These are phyloP conservation scores for Apis florea DNA, from an alignment of 1,140 invertebrate species.

Conservation along the genomic window DNA sequence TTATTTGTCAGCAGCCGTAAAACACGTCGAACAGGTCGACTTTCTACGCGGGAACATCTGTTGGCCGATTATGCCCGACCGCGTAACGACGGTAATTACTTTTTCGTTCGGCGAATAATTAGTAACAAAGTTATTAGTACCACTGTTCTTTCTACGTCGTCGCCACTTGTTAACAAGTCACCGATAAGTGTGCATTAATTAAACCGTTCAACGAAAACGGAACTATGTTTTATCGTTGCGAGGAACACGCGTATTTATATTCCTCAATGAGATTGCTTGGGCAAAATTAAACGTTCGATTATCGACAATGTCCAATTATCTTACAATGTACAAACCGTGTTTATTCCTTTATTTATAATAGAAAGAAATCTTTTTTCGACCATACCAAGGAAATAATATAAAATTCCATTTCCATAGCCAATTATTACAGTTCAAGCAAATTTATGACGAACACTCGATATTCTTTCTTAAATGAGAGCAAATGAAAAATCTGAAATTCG, in stretches of 20 bases:
- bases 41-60: constrained; percentile 57
- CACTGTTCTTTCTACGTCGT: constrained; percentile 9
- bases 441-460: too few species aligned
- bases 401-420: too few species aligned
- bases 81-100: constrained; percentile 44
- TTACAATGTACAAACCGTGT: too few species aligned
- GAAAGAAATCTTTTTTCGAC: too few species aligned
- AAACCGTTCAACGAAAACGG: neutral
- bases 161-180: constrained; percentile 17
- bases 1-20: constrained; percentile 51
- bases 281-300: too few species aligned
- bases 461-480: too few species aligned
- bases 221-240: neutral
- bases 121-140: constrained; percentile 32
- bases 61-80: constrained; percentile 52
- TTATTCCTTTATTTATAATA: too few species aligned
- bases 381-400: too few species aligned
- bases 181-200: constrained; percentile 23
- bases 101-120: constrained; percentile 44
- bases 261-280: neutral
- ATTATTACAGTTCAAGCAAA: too few species aligned
- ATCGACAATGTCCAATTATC: too few species aligned
- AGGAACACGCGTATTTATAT: neutral
- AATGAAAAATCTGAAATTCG: neutral
- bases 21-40: constrained; percentile 40